Evolutionary conservation across 1,140 invertebrate species (phyloP), one percentile per base, ranked within the genome.

Genomic region (Trachymyrmex cornetzi): DNA sequence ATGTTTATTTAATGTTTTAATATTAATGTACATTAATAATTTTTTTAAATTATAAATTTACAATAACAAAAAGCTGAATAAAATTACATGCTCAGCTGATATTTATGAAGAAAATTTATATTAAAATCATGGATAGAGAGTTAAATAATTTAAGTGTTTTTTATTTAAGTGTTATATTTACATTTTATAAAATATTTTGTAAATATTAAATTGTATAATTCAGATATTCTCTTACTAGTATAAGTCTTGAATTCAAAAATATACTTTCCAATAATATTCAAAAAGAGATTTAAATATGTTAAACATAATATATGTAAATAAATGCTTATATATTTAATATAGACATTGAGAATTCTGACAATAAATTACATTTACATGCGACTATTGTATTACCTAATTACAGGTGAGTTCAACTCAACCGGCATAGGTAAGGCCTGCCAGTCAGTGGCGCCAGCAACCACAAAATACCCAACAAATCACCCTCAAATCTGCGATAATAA

Each of bases 401-500:
- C 89, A 95, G 95, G 94, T 95, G 94, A 95, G 94, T 94, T 94
- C 90, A 87, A 93, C 94, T 95, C 94, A 93, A 93, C 93, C 93
- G 94, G 94, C 94, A 93, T 92, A 93, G 92, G 93, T 91, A 92
- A 94, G 95, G 94, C 93, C 94, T 93, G 94, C 94, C 93, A 94
- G 94, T 95, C 94, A 95, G 92, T 95, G 94, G 94, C 94, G 93
- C 91, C 94, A 93, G 92, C 92, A 94, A 95, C 93, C 93, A 95
- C 93, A 95, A 95, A 94, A 92, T 94, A 95, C 91, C 93, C 94
- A 94, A 94, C 92, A 95, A 95, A 95, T 95, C 92, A 95, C 94
- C 92, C 94, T 95, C 93, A 94, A 94, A 95, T 92, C 92, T 94
- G 94, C 92, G 93, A 95, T 95, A 94, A 95, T 95, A 94, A 94